Base-by-base conservation (phyloP, 2,888 invertebrate species). In the Halictus quadricinctus region DNA sequence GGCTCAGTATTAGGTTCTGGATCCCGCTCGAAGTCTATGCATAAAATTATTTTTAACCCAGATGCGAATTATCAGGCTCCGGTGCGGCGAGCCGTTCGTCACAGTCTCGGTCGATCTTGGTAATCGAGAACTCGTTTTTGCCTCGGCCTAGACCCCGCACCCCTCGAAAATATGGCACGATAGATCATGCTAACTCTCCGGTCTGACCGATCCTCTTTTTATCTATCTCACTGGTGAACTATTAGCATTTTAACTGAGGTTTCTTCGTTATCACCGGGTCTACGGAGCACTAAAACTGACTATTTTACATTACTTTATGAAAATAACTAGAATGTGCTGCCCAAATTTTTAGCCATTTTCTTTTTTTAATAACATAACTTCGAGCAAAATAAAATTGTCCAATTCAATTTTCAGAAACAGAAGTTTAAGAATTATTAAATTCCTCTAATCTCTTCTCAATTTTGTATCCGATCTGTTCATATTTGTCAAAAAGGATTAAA, bases 31-130 rank as follows among this genome's bases (percentile, higher is more conserved):
- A 54, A 58, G 75, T 82, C 78, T 75, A 82, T 77, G 81, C 70
- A 84, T 84, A 84, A 84, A 82, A 74, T 82, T 84, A 75, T 70
- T 72, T 79, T 84, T 66, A 75, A 75, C 78, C 78, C 43, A 76
- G 54, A 84, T 79, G 72, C 54, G 70, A 74, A 66, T 75, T 75
- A 78, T 82, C 54, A 54, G 69, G 43, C n/a, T 36, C 36, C n/a
- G 41, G n/a, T 29, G 54, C 69, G 46, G n/a, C 48, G 48, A 25
- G 50, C 25, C 48, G n/a, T 54, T 41, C 15, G 18, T 69, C 69
- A 41, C 60, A 66, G 54, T 54, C 60, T 50, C 54, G 46, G 66
- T 76, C 36, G 54, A 54, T 64, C 69, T 36, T 12, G n/a, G 41
- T 69, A 69, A 69, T 69, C 69, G 69, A 69, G 41, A 18, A 1